Percentiles rank a stretch among this genome's conserved stretches.
Conservation (phyloP, 2,888 invertebrate species). For the Volucella inflata region DNA sequence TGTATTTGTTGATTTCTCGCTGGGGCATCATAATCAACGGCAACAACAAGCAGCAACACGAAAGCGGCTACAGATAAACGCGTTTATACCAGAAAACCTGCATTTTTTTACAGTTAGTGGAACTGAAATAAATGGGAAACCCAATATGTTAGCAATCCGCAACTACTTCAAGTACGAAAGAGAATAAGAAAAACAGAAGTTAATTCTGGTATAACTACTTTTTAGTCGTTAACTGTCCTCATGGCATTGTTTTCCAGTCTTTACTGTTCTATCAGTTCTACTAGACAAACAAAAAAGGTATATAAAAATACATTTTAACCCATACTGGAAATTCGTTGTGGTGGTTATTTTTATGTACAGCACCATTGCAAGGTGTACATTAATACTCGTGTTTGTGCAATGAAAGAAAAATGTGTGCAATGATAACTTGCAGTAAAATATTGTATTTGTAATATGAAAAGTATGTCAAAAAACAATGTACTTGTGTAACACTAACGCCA, state of each 20-base stretch:
- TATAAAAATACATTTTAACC: too few species aligned
- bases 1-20: constrained; percentile 45
- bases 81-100: constrained; percentile 64
- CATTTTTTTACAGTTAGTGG: constrained; percentile 70
- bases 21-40: constrained; percentile 53
- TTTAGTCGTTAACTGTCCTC: constrained; percentile 51
- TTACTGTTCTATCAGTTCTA: too few species aligned
- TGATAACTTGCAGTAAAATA: too few species aligned
- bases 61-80: constrained; percentile 60
- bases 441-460: too few species aligned
- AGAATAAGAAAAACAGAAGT: constrained; percentile 35
- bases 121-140: constrained; percentile 57
- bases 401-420: too few species aligned
- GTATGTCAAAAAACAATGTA: too few species aligned
- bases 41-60: constrained; percentile 33
- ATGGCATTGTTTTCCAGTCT: background rate
- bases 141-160: constrained; percentile 39
- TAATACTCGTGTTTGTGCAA: too few species aligned
- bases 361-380: too few species aligned
- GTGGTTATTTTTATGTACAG: too few species aligned
- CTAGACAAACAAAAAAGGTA: too few species aligned
- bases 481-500: too few species aligned
- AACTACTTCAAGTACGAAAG: constrained; percentile 19
- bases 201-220: constrained; percentile 71
- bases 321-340: too few species aligned